Base-by-base conservation (phyloP, 2,113 vertebrate species). In the Octodon degus region DNA sequence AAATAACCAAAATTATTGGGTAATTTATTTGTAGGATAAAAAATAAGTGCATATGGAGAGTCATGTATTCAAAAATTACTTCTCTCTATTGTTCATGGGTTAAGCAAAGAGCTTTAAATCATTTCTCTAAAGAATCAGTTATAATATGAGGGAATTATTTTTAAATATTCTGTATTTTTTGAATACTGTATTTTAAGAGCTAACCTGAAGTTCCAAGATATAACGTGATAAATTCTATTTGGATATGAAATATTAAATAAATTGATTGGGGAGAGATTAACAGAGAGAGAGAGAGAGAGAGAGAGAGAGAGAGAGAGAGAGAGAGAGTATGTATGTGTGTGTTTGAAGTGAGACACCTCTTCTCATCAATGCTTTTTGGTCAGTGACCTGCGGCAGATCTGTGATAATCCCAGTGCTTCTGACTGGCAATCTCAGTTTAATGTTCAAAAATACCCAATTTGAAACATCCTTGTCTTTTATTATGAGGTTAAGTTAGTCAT, bases 71-170 rank as follows among this genome's bases (percentile, higher is more conserved):
- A 77, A 80, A 90, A 86, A 50, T 27, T 80, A n/a, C 70, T 82
- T 79, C 16, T 91, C 50, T n/a, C 24, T 93, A 9, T 55, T 83
- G 8, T 87, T n/a, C 25, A 88, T 25, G 58, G 37, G 27, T 72
- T 77, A 93, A 92, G 60, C 0, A 55, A 65, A 85, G 79, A 53
- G 13, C 19, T 90, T 92, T 83, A 88, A 90, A 14, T 91, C 86
- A 11, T 12, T 91, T 96, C 63, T 77, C 27, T 65, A 60, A 86
- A 90, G n/a, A 89, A 58, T 67, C 34, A 72, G 89, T 90, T 92
- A 20, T 80, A 87, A 82, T 97, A n/a, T 82, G 50, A 76, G 63
- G 77, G 12, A 80, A 94, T 83, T 94, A 2, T 94, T 88, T 43
- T 96, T 70, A 5, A 86, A 67, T 76, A 86, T 53, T 58, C 5